Base-by-base conservation (phyloP, 2,888 invertebrate species). In the Troglohyphantes excavatus region DNA sequence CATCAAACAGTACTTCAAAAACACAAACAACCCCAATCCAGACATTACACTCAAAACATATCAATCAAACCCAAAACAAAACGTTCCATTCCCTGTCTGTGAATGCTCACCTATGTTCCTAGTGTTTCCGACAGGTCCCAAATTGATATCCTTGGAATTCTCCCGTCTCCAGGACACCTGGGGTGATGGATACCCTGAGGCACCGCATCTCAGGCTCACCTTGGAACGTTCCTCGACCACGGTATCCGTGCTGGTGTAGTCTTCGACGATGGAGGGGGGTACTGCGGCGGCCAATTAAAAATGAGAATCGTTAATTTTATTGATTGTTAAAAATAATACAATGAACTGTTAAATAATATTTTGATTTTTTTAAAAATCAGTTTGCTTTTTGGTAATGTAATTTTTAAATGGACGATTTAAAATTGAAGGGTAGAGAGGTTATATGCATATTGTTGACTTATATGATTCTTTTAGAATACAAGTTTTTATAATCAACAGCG, bases 111-210 rank as follows among this genome's bases (percentile, higher is more conserved):
- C 92, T 59, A 91, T 83, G 46, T 88, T 90, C 70, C 81, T 90
- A 33, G 91, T 90, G 61, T 91, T 91, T 43, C 91, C 91, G 53
- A 91, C 90, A 3, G 91, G 84, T 93, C 97, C 97, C 53, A 97
- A 95, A 59, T 96, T 95, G 93, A 98, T 97, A 91, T 96, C 96
- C 93, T 97, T 96, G 23, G 97, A 97, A 93, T 98, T 98, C 93
- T 98, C 98, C 72, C 98, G 95, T 91, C 97, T 95, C 98, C 98
- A 99, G 95, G 96, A 97, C 92, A 99, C 96, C 94, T 96, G 96
- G 9, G 99, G 98, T 27, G 96, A 95, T 0, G 98, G 98, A 93
- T 97, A 97, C 68, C 98, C 92, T 75, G 96, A 96, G 0, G 97
- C 98, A 5, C 96, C 96, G 94, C 98, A 98, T 86, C 97, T 96